phyloP scores from a whole-genome alignment of 1,140 invertebrate species.

The Ylistrum balloti region DNA sequence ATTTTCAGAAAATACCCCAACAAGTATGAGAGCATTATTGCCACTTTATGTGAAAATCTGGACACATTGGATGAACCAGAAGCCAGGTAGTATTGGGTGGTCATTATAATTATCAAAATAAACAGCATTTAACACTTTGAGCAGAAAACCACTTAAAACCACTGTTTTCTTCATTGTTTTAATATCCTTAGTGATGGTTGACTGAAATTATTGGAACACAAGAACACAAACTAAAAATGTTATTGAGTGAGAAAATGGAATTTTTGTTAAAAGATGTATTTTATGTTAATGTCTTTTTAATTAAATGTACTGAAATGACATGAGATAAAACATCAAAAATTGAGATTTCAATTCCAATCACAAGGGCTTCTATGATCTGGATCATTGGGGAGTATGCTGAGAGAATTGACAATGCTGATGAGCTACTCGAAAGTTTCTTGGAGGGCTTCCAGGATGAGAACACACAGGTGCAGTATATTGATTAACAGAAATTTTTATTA shows the following conservation, averaged over 20 bases:
- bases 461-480: conserved; percentile 89
- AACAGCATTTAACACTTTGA: neutral
- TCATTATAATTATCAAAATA: too few relatives aligned
- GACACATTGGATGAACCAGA: conserved; percentile 99
- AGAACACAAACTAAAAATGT: too few relatives aligned
- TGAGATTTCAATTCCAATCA: neutral
- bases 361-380: conserved; percentile 99
- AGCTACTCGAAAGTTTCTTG: conserved; percentile 98
- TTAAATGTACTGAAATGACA: too few relatives aligned
- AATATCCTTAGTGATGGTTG: too few relatives aligned
- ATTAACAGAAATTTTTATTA: too few relatives aligned
- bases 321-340: neutral
- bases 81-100: conserved; percentile 88
- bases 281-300: too few relatives aligned
- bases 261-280: too few relatives aligned
- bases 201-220: too few relatives aligned
- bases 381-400: conserved; percentile 99
- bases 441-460: conserved; percentile 99
- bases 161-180: neutral
- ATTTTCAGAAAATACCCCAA: conserved; percentile 99
- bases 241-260: too few relatives aligned
- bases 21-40: conserved; percentile 99
- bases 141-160: neutral
- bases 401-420: conserved; percentile 99
- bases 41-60: conserved; percentile 99